Conservation (phyloP, 2,113 vertebrate genomes). For the Labrus mixtus region DNA sequence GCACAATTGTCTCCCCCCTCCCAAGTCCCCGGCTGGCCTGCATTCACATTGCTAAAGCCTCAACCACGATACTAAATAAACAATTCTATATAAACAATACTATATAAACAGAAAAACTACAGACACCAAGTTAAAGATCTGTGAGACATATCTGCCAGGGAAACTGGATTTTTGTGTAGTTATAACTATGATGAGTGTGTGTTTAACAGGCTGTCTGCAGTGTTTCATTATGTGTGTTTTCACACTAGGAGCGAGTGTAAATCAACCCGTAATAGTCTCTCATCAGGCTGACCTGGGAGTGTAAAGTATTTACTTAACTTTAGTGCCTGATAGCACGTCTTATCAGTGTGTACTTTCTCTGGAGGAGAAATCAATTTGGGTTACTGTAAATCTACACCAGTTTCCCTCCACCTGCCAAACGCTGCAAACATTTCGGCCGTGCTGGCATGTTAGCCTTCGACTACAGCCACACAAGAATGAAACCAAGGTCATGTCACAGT, state of each 20-base stretch:
- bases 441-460: background rate
- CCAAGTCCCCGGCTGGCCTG: too few species aligned
- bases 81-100: too few species aligned
- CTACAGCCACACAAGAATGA: background rate
- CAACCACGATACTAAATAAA: too few species aligned
- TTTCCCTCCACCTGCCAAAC: background rate
- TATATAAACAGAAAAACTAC: too few species aligned
- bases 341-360: background rate
- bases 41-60: too few species aligned
- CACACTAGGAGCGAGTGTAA: background rate
- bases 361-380: background rate
- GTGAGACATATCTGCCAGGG: too few species aligned
- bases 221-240: background rate
- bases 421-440: background rate
- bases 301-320: slow-evolving; percentile 10
- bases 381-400: slow-evolving; percentile 8
- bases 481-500: slow-evolving; percentile 11
- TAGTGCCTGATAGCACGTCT: background rate
- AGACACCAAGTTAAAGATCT: too few species aligned
- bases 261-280: background rate
- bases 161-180: background rate
- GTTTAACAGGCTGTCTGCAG: background rate
- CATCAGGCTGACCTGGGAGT: background rate
- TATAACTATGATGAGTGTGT: background rate
- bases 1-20: too few species aligned